phyloP scores from a whole-genome alignment of 2,113 vertebrate genomes.

The Epinephelus fuscoguttatus region DNA sequence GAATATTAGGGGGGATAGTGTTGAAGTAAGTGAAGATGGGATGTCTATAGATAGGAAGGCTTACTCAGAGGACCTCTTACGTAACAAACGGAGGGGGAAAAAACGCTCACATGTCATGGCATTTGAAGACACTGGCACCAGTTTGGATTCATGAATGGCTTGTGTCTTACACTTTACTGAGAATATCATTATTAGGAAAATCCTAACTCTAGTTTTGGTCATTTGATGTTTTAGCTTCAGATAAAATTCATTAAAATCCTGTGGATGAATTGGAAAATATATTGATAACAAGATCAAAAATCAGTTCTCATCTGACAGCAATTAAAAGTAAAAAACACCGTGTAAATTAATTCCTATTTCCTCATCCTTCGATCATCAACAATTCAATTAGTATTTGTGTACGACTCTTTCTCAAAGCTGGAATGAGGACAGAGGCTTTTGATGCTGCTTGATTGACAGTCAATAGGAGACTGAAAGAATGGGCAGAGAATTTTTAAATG shows the following conservation, averaged over 20 bases:
- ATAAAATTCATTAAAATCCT: too few species aligned
- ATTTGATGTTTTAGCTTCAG: not conserved
- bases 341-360: not conserved
- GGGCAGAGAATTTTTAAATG: not conserved
- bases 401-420: not conserved
- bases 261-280: not conserved
- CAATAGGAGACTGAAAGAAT: not conserved
- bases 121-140: not conserved
- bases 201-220: not conserved
- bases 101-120: not conserved
- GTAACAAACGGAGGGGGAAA: slow-evolving; percentile 17
- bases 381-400: not conserved
- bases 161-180: not conserved
- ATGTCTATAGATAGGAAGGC: not conserved
- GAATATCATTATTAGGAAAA: not conserved
- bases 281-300: not conserved
- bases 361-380: not conserved
- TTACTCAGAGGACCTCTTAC: slow-evolving; percentile 37
- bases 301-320: not conserved
- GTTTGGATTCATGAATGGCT: slow-evolving; percentile 2
- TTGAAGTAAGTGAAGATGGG: not conserved
- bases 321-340: not conserved
- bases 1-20: not conserved
- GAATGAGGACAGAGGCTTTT: not conserved
- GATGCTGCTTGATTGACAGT: slow-evolving; percentile 2